Percentiles rank a stretch among this genome's conserved stretches.
phyloP scores from a whole-genome alignment of 2,797 vertebrate species.

The Oreortyx pictus region DNA sequence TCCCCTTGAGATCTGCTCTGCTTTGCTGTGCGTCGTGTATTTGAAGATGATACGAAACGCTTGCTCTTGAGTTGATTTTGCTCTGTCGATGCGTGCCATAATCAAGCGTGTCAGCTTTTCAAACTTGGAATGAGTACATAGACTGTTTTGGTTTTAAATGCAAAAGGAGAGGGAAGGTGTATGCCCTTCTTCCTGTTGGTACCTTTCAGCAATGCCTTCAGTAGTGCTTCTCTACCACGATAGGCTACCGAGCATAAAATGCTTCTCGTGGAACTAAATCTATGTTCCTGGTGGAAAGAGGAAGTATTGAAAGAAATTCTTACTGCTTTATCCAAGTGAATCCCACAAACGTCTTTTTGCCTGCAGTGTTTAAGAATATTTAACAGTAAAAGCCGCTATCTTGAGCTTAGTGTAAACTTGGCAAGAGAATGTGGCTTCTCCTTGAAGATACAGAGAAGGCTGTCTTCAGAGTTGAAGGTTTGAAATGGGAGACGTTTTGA shows the following conservation, averaged over 20 bases:
- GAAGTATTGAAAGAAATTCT: background rate
- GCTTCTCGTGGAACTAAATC: background rate
- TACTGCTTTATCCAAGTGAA: background rate
- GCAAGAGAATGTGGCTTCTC: background rate
- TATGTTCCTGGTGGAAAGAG: background rate
- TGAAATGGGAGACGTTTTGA: background rate
- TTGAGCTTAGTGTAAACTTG: background rate
- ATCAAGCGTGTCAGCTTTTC: background rate
- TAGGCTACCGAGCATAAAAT: background rate
- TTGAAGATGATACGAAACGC: background rate
- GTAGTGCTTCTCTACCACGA: background rate
- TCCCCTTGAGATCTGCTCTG: conserved; percentile 3
- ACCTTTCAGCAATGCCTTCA: background rate
- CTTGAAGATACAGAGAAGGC: background rate
- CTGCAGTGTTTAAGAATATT: background rate
- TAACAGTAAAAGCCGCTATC: background rate
- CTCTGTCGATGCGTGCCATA: background rate
- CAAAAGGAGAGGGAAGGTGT: background rate
- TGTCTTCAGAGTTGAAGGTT: background rate
- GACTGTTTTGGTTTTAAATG: background rate
- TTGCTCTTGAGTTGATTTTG: background rate
- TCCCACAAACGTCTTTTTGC: background rate
- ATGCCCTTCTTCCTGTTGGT: background rate
- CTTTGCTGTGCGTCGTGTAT: background rate
- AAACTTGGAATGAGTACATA: background rate